Evolutionary conservation across 23 tunicate genomes (phyloP), one percentile per base, ranked within the genome.

Genomic region (Diplosoma virens): DNA sequence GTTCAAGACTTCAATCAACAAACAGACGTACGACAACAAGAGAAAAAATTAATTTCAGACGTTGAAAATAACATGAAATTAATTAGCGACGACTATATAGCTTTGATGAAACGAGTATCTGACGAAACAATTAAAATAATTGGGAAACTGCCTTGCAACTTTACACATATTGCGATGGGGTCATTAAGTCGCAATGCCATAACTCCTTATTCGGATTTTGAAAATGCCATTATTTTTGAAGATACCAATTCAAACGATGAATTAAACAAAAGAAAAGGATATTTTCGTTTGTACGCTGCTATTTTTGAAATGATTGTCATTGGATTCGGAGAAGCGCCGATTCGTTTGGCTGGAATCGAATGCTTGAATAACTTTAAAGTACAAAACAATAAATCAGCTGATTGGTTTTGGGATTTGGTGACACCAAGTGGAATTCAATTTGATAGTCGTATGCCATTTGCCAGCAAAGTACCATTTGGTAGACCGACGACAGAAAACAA

Each of bases 191-290:
- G 88, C 28, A 34, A 30, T 0, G 88, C 63, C 65, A 52, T 67
- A 1, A 75, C 82, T 0, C 76, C 53, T 3, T 83, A 75, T 76
- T 83, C 88, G 24, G 88, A 76, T 67, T 82, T 82, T 59, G 87
- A 82, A 59, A 73, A 82, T 48, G 87, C 37, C 1, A 73, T 82
- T 55, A 23, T 82, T 6, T 65, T 82, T 26, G 79, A 73, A 41
- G 83, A 64, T n/a, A 41, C 70, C 5, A 17, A 22, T n/a, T n/a
- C 11, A 11, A 65, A 70, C 17, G 34, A 45, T n/a, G 41, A 60
- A 37, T 16, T 48, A 35, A 64, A 82, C 2, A 47, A 59, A 1
- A n/a, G 52, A 45, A 1, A 34, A 20, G 66, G 45, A 2, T 41
- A 67, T 22, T 80, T 80, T 48, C 84, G 76, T 11, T 80, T 2